A percentile compares a stretch with the other conserved stretches of the same genome.
Evolutionary conservation across 2,888 invertebrate species (phyloP).

Genomic region (Sinodicranocentrus sp.): DNA sequence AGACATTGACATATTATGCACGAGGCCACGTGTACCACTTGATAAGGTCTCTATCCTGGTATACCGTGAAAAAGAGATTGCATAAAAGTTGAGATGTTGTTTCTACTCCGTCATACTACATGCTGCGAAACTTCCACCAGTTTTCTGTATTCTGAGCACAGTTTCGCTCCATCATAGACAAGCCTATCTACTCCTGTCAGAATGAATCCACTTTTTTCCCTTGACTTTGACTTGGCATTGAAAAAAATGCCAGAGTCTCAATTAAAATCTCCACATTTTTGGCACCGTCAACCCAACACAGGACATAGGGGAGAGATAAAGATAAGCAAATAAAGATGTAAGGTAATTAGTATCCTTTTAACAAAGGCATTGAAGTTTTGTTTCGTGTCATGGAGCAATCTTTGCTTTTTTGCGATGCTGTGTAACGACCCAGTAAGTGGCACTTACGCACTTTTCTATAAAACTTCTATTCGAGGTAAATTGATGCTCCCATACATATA

Average conservation of each 20-base stretch:
- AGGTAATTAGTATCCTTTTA: conserved; percentile 52
- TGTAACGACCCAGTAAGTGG: too few species aligned
- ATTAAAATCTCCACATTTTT: conserved; percentile 28
- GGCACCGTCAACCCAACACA: background rate
- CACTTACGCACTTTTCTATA: too few species aligned
- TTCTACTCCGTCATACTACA: background rate
- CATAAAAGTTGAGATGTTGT: too few species aligned
- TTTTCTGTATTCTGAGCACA: conserved; percentile 2
- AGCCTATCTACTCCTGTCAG: background rate
- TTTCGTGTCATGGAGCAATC: background rate
- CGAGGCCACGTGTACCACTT: conserved; percentile 9
- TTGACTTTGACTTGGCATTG: conserved; percentile 8
- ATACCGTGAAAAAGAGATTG: background rate
- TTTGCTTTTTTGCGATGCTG: too few species aligned
- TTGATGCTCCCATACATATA: too few species aligned
- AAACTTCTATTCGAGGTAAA: too few species aligned
- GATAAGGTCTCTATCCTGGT: background rate
- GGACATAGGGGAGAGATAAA: background rate
- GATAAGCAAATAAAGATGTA: conserved; percentile 21
- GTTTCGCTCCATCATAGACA: background rate
- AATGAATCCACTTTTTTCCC: background rate
- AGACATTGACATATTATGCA: conserved; percentile 27
- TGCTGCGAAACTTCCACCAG: background rate
- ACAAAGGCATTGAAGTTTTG: background rate
- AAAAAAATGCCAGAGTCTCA: conserved; percentile 1